Evolutionary conservation across 2,113 vertebrate genomes (phyloP), one percentile per base, ranked within the genome.

Genomic region (Campylomormyrus numenius): DNA sequence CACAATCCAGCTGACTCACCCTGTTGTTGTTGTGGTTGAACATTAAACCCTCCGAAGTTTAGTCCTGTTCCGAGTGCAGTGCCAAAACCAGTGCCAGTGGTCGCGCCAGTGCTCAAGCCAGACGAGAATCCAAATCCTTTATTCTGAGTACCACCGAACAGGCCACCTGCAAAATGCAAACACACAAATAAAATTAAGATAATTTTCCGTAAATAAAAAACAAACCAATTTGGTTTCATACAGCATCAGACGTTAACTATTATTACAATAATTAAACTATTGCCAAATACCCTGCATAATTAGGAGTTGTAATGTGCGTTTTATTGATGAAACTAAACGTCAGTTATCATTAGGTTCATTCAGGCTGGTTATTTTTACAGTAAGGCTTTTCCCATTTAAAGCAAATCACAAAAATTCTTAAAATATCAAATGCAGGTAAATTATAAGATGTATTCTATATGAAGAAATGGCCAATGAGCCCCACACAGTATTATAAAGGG

Each of bases 91-190:
- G 97, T 94, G 88, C 95, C 96, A 42, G 96, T 90, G 89, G 96
- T 94, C 0, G 97, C 88, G 2, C 92, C 94, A 21, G 97, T 88
- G 49, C 97, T 98, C 90, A 99, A 97, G 74, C 95, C 95, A 70
- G 97, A 95, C 3, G 97, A 96, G 92, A 99, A 99, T 90, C 98
- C 98, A 95, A 99, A 99, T 8, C 97, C 97, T 96, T 99, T 99
- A 94, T 97, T 99, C 94, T 98, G 98, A 8, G 97, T 96, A 93
- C 93, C 95, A 90, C 97, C 96, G 53, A 99, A 99, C 52, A 99
- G 95, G 39, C 98, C 95, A 95, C 95, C 91, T 95, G 90, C 83
- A 93, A 90, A 21, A 52, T 85, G 91, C 6, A 89, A 7, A 35
- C 53, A 90, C 3, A 42, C 8, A 62, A 58, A 89, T 53, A n/a